Base-by-base conservation (phyloP, 2,797 vertebrate genomes). In the Melanotaenia boesemani region DNA sequence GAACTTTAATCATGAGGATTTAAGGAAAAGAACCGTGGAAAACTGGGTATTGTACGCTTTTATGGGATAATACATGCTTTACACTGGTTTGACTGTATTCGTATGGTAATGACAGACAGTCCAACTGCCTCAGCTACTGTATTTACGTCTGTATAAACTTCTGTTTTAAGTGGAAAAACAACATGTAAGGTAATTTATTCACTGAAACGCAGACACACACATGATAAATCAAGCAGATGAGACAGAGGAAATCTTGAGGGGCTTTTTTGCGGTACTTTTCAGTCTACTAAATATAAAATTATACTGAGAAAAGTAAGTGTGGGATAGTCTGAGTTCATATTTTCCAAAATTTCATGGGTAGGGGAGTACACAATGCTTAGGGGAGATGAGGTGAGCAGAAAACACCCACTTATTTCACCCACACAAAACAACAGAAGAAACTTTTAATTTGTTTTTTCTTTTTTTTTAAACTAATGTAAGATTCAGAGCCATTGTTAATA, bases 51-150 rank as follows among this genome's bases (percentile, higher is more conserved):
- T 70, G 59, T 58, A 12, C 20, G 6, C 36, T 59, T 63, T 60
- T 37, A 34, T 61, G 76, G 54, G 36, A 58, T 63, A 16, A 60
- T 1, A 22, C n/a, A 37, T 59, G 39, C 70, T 64, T 60, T 60
- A 67, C 41, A 63, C 37, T 67, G 64, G 60, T 39, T 41, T 66
- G 6, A 75, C 55, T 66, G 58, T 58, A 39, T 39, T 64, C 39
- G 64, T 1, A 9, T 46, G 41, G 58, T 6, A n/a, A 62, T 76
- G 67, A 79, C 50, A 37, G 48, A 60, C 0, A 89, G 91, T 1
- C 44, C 76, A 58, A 75, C 93, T 66, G 92, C 94, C 58, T 74
- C 52, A 95, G 63, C 44, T 37, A 10, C 36, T 37, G 36, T 44
- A 0, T 61, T 50, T 87, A 87, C 1, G 62, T 0, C 22, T 76